Evolutionary conservation across 2,797 vertebrate species (phyloP).

Genomic region (Phoeniculus purpureus): DNA sequence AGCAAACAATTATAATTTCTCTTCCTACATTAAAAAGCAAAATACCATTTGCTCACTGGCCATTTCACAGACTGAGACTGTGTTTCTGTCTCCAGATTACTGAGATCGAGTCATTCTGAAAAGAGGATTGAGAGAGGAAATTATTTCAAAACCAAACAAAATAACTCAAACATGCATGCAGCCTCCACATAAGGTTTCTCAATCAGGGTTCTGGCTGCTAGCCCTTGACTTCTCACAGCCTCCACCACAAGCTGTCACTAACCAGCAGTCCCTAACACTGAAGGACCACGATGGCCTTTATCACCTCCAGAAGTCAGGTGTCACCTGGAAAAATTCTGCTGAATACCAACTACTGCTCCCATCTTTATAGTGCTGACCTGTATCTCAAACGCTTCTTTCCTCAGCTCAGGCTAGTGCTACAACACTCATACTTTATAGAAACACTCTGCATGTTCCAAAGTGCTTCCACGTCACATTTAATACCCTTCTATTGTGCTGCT

Average conservation of each 20-base stretch:
- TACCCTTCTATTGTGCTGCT: neutral
- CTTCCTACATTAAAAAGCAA: neutral
- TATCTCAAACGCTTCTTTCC: neutral
- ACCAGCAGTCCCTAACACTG: neutral
- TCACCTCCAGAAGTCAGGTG: neutral
- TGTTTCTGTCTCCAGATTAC: neutral
- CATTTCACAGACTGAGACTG: neutral
- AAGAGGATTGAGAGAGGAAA: neutral
- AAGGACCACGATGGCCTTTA: neutral
- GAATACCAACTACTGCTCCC: too few relatives aligned
- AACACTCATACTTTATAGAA: neutral
- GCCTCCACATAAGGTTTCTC: accelerated
- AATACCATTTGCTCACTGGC: neutral
- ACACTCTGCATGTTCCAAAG: neutral
- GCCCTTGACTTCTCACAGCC: neutral
- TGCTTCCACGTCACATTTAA: neutral
- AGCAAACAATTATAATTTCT: neutral
- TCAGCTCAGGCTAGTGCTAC: neutral
- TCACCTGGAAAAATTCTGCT: neutral
- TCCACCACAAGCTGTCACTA: accelerated
- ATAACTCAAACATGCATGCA: neutral
- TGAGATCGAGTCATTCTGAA: neutral
- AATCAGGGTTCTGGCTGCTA: neutral
- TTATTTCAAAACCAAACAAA: neutral
- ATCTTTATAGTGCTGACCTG: neutral